These are phyloP conservation scores for Heteromormyrus szaboi DNA, from an alignment of 2,797 vertebrate genomes.

Conservation along the genomic window DNA sequence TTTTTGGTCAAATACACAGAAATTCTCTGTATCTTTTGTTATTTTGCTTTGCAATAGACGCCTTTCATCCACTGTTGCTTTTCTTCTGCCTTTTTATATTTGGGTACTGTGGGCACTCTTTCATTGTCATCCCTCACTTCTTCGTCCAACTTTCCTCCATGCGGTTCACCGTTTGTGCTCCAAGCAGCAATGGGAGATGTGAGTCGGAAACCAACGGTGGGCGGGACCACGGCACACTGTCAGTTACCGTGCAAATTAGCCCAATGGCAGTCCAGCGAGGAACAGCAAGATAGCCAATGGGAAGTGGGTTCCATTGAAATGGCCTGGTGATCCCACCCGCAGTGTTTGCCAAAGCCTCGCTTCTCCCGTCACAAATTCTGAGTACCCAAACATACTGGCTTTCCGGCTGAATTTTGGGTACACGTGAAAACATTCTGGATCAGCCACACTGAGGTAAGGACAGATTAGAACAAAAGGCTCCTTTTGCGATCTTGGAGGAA, in stretches of 20 bases:
- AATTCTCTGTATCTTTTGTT: not conserved
- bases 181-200: not conserved
- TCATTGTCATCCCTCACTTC: not conserved
- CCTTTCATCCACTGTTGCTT: not conserved
- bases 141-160: not conserved
- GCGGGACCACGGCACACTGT: not conserved
- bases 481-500: not conserved
- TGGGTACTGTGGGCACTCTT: not conserved
- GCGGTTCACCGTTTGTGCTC: not conserved
- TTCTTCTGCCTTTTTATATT: not conserved
- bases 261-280: not conserved
- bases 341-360: not conserved
- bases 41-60: not conserved
- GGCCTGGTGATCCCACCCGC: not conserved
- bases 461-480: not conserved
- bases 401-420: not conserved
- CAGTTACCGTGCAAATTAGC: not conserved
- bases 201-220: not conserved
- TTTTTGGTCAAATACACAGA: not conserved
- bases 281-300: not conserved
- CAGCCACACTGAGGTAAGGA: not conserved
- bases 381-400: not conserved
- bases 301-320: not conserved
- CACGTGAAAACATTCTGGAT: not conserved
- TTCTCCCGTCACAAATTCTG: not conserved